phyloP scores from a whole-genome alignment of 2,888 invertebrate species.

The Melanostoma mellinum region DNA sequence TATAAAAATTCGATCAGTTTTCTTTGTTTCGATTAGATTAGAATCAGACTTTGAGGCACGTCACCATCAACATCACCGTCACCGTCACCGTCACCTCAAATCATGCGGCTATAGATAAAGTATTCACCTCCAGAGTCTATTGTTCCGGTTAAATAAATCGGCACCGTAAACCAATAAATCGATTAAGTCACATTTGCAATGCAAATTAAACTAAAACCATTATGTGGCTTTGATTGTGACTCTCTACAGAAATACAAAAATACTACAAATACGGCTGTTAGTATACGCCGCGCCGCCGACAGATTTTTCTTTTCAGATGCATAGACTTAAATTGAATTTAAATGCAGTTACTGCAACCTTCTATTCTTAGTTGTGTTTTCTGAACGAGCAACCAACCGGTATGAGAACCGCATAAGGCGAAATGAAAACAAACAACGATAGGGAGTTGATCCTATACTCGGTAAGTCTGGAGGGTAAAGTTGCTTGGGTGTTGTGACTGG shows the following conservation, averaged over 20 bases:
- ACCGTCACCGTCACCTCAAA: background rate
- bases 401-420: background rate
- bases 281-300: background rate
- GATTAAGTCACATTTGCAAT: conserved; percentile 63
- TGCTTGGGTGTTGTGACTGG: conserved; percentile 3
- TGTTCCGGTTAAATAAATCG: conserved; percentile 38
- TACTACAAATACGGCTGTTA: conserved; percentile 26
- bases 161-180: conserved; percentile 43
- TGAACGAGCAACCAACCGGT: background rate
- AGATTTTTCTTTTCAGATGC: background rate
- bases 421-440: conserved; percentile 1
- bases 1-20: background rate
- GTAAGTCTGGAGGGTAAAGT: conserved; percentile 6
- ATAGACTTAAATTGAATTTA: conserved; percentile 1
- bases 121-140: conserved; percentile 11
- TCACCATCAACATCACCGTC: background rate
- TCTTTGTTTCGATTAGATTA: background rate
- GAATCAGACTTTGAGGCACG: background rate
- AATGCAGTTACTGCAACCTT: background rate
- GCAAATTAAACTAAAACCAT: conserved; percentile 40
- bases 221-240: conserved; percentile 2
- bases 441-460: background rate
- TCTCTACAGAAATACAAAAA: background rate
- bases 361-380: conserved; percentile 11
- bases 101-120: conserved; percentile 15